Evolutionary conservation across 2,797 vertebrate species (phyloP).

Genomic region (Microctenopoma steveboyesi): DNA sequence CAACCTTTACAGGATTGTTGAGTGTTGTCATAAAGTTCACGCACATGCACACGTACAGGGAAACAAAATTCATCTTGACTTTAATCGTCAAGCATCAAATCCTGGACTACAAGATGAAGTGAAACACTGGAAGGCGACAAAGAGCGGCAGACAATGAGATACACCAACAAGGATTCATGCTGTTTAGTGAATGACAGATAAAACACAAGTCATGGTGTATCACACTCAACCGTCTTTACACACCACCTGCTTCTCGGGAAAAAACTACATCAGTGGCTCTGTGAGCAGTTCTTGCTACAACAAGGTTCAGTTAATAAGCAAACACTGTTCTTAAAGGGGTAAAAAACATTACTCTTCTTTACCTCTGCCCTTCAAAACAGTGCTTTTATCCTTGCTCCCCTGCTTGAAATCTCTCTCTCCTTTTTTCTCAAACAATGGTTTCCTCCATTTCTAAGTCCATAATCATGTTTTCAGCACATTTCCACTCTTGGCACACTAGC

Average conservation of each 20-base stretch:
- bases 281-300: conserved; percentile 6
- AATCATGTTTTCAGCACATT: conserved; percentile 79
- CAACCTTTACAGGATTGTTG: conserved; percentile 29
- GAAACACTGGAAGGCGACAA: conserved; percentile 1
- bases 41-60: conserved; percentile 2
- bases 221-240: conserved; percentile 12
- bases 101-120: conserved; percentile 5
- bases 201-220: not conserved
- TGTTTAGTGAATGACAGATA: conserved; percentile 14
- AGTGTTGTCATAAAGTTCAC: conserved; percentile 13
- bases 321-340: not conserved
- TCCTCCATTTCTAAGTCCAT: conserved; percentile 58
- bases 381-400: conserved; percentile 37
- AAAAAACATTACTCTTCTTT: conserved; percentile 10
- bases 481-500: conserved; percentile 63
- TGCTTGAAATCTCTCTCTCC: conserved; percentile 34
- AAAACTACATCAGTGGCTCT: conserved; percentile 12
- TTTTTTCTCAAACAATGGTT: conserved; percentile 41
- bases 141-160: not conserved
- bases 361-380: conserved; percentile 59
- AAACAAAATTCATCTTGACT: conserved; percentile 13
- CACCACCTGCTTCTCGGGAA: conserved; percentile 13
- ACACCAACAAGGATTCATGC: conserved; percentile 19
- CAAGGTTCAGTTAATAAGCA: not conserved
- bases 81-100: conserved; percentile 26